Conservation (phyloP, 2,888 invertebrate genomes). For the Mamestra brassicae region DNA sequence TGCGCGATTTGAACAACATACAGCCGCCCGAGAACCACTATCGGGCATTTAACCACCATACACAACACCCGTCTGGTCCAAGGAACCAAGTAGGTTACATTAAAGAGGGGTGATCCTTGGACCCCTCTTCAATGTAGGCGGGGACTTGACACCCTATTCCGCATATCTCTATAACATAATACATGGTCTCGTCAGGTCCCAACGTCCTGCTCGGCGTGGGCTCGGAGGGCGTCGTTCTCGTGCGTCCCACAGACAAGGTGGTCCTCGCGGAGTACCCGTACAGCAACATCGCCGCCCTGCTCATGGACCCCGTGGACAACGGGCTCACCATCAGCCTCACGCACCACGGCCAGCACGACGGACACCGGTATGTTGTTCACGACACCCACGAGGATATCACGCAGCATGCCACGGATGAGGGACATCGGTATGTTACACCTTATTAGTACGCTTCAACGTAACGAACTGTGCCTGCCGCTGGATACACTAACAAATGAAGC, state of each 20-base stretch:
- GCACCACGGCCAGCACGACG: conserved; percentile 91
- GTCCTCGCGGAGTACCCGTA: conserved; percentile 98
- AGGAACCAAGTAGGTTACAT: too few species aligned
- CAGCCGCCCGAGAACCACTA: too few species aligned
- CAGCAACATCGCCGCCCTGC: conserved; percentile 96
- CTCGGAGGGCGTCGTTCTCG: conserved; percentile 97
- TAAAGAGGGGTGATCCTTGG: too few species aligned
- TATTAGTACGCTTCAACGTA: conserved; percentile 39
- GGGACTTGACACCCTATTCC: too few species aligned
- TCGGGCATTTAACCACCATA: too few species aligned
- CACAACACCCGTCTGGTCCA: too few species aligned
- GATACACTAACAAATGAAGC: conserved; percentile 35
- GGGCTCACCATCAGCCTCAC: conserved; percentile 97
- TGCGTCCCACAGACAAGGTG: conserved; percentile 97
- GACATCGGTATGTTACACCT: conserved; percentile 47
- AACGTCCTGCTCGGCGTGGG: conserved; percentile 96
- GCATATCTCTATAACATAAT: not conserved
- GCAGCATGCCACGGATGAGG: conserved; percentile 25
- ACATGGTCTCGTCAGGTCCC: conserved; percentile 75
- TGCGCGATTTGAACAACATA: too few species aligned
- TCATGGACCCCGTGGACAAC: conserved; percentile 97
- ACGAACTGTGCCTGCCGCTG: conserved; percentile 45
- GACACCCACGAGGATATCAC: conserved; percentile 38
- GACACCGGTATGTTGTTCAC: conserved; percentile 82
- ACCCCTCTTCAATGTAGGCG: too few species aligned